Conservation (phyloP, 2,888 invertebrate species). For the Rhyacophila evoluta region DNA sequence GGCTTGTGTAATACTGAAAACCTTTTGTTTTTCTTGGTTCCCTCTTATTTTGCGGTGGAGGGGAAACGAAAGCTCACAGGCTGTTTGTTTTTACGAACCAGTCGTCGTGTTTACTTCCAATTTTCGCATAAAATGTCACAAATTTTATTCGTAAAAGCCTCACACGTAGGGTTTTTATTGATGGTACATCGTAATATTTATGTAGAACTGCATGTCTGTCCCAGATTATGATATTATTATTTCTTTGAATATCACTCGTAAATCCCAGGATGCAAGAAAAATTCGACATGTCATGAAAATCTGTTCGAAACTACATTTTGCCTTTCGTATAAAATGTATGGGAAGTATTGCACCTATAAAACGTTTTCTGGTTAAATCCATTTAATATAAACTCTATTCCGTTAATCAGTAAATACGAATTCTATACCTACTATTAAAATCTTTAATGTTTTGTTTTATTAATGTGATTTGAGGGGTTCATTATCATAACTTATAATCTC, state of each 20-base stretch:
- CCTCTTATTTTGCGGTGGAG: constrained; percentile 22
- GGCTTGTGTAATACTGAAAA: constrained; percentile 7
- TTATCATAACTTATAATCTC: no score
- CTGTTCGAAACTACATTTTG: no score
- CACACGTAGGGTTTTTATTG: neutral
- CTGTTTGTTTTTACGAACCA: constrained; percentile 31
- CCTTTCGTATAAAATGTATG: no score
- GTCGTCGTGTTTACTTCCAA: constrained; percentile 25
- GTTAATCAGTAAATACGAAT: no score
- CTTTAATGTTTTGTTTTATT: no score
- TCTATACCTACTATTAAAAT: no score
- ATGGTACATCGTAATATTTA: neutral
- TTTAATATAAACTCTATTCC: no score
- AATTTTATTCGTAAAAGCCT: constrained; percentile 28
- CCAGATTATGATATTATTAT: constrained; percentile 12
- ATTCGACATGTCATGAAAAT: no score
- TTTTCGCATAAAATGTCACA: constrained; percentile 28
- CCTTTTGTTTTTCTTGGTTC: constrained; percentile 26
- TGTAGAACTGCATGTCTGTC: neutral
- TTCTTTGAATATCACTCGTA: neutral
- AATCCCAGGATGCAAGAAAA: neutral
- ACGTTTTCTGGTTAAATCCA: no score
- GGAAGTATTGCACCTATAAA: no score
- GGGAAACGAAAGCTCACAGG: neutral
- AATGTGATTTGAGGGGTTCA: no score